Evolutionary conservation across 1,140 invertebrate genomes (phyloP).

Genomic region (Dendrolimus punctatus): DNA sequence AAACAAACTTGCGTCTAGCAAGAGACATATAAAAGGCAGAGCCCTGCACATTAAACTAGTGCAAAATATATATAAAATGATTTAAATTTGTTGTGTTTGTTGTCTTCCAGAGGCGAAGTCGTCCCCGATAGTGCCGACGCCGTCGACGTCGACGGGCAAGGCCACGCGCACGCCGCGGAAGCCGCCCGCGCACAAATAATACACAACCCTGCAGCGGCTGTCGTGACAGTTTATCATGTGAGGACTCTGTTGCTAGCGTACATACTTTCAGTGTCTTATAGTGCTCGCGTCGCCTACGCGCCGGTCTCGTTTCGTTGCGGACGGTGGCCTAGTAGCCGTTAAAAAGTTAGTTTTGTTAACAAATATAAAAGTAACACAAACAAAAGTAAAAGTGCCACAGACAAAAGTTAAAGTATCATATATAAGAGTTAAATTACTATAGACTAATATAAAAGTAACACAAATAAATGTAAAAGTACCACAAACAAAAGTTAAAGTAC

Average conservation of each 20-base stretch:
- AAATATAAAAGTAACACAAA: too few relatives aligned
- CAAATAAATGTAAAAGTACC: too few relatives aligned
- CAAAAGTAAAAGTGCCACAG: too few relatives aligned
- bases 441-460: too few relatives aligned
- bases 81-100: neutral
- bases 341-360: too few relatives aligned
- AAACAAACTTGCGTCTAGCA: too few relatives aligned
- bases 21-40: too few relatives aligned
- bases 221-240: slow-evolving; percentile 8
- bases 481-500: too few relatives aligned
- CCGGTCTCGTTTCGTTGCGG: neutral
- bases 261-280: slow-evolving; percentile 12
- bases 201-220: slow-evolving; percentile 6
- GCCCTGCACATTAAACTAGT: too few relatives aligned
- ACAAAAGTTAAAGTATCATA: too few relatives aligned
- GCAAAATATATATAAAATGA: too few relatives aligned
- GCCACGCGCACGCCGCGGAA: slow-evolving; percentile 59
- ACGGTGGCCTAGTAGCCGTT: neutral
- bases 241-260: slow-evolving; percentile 10
- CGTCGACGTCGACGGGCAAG: slow-evolving; percentile 66
- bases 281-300: slow-evolving; percentile 12
- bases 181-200: slow-evolving; percentile 63
- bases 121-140: slow-evolving; percentile 50
- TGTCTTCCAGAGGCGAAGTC: slow-evolving; percentile 33
- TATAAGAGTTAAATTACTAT: too few relatives aligned